phyloP scores from a whole-genome alignment of 2,797 vertebrate genomes.

The Varecia variegata region DNA sequence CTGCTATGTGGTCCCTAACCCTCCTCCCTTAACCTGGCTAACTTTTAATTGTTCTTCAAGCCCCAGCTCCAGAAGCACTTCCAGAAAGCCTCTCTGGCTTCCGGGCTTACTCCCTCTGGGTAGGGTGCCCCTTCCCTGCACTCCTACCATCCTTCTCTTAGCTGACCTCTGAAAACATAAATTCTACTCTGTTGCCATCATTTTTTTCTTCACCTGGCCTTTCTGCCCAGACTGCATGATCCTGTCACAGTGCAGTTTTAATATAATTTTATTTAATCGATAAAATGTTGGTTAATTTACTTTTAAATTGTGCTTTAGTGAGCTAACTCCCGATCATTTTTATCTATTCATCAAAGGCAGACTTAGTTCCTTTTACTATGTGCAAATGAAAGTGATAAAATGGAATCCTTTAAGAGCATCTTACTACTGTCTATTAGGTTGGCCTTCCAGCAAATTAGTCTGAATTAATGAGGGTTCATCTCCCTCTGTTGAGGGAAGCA shows the following conservation, averaged over 20 bases:
- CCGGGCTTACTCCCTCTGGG: neutral
- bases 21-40: neutral
- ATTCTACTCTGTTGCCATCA: neutral
- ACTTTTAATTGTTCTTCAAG: neutral
- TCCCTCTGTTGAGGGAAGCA: slow-evolving; percentile 10
- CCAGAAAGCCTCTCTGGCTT: neutral
- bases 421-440: slow-evolving; percentile 52
- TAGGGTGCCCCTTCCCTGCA: neutral
- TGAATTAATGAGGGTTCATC: slow-evolving; percentile 70
- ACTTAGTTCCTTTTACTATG: slow-evolving; percentile 70
- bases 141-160: neutral
- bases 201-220: neutral
- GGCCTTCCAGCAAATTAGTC: slow-evolving; percentile 68
- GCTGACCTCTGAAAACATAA: neutral
- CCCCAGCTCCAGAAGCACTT: neutral
- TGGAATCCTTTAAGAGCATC: slow-evolving; percentile 73
- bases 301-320: slow-evolving; percentile 68
- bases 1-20: too few relatives aligned
- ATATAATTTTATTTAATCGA: slow-evolving; percentile 49
- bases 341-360: slow-evolving; percentile 76
- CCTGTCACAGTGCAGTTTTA: neutral
- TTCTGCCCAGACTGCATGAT: neutral
- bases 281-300: slow-evolving; percentile 71
- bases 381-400: slow-evolving; percentile 77
- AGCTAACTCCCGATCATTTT: slow-evolving; percentile 72